Evolutionary conservation across 2,113 vertebrate genomes (phyloP).

Genomic region (Cyprinus carpio): DNA sequence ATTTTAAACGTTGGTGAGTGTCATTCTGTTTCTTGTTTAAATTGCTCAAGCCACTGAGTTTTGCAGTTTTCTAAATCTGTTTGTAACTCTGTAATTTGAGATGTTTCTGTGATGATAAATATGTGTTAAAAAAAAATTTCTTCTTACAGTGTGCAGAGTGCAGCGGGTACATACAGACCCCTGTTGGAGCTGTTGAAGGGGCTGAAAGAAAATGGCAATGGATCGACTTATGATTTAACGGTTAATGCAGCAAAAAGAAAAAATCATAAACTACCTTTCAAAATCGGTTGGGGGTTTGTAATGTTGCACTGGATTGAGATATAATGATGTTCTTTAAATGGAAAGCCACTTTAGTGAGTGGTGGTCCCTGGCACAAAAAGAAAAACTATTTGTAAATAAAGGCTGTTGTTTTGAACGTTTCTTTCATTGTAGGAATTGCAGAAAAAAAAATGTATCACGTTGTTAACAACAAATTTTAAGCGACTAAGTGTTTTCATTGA

Average conservation of each 20-base stretch:
- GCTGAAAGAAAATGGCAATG: conserved; percentile 79
- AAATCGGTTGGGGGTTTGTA: neutral
- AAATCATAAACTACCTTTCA: neutral
- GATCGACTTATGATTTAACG: conserved; percentile 86
- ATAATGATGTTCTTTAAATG: neutral
- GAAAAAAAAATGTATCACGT: too few species aligned
- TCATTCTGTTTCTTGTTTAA: too few species aligned
- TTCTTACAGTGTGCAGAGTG: conserved; percentile 82
- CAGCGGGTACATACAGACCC: conserved; percentile 80
- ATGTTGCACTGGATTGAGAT: neutral
- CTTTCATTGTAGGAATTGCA: neutral
- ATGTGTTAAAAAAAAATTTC: neutral
- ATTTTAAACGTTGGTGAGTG: neutral
- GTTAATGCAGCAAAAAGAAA: conserved; percentile 62
- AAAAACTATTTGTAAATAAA: neutral
- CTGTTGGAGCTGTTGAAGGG: conserved; percentile 81
- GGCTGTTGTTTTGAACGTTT: too few species aligned
- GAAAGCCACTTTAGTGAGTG: rapidly evolving
- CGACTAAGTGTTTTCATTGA: too few species aligned
- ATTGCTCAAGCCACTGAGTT: too few species aligned
- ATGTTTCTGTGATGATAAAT: neutral
- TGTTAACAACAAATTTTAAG: too few species aligned
- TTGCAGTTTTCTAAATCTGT: neutral
- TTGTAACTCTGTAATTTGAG: neutral
- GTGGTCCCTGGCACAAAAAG: too few species aligned